phyloP scores from a whole-genome alignment of 2,888 invertebrate species.

The Euzophera pinguis region DNA sequence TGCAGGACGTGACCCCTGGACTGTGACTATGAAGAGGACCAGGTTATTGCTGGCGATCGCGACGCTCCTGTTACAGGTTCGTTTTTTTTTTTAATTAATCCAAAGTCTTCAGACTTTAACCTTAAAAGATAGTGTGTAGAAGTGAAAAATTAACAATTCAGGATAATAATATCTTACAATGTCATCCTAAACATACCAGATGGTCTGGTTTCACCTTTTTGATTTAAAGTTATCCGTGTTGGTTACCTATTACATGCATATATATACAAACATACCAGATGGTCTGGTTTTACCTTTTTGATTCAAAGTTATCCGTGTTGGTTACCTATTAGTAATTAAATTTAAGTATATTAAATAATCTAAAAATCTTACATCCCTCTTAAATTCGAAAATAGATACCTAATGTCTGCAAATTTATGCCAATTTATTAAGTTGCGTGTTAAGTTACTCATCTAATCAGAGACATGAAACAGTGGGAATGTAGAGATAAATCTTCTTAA shows the following conservation, averaged over 20 bases:
- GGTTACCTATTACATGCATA: not conserved
- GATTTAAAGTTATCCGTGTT: no score
- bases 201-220: no score
- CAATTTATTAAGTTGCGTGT: not conserved
- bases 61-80: constrained; percentile 71
- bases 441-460: not conserved
- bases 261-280: no score
- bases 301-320: no score
- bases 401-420: not conserved
- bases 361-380: no score
- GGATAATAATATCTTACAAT: no score
- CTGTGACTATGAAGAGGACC: constrained; percentile 75
- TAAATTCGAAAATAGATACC: not conserved
- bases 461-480: not conserved
- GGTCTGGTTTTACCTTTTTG: no score
- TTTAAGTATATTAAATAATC: no score
- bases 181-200: no score
- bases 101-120: not conserved
- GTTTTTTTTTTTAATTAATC: constrained; percentile 25
- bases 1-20: constrained; percentile 63
- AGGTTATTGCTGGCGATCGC: constrained; percentile 68
- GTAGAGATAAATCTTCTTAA: not conserved
- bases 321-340: not conserved
- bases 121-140: no score
- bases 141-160: no score